These are phyloP conservation scores for Podarcis siculus DNA, from an alignment of 2,797 vertebrate genomes.

Conservation along the genomic window DNA sequence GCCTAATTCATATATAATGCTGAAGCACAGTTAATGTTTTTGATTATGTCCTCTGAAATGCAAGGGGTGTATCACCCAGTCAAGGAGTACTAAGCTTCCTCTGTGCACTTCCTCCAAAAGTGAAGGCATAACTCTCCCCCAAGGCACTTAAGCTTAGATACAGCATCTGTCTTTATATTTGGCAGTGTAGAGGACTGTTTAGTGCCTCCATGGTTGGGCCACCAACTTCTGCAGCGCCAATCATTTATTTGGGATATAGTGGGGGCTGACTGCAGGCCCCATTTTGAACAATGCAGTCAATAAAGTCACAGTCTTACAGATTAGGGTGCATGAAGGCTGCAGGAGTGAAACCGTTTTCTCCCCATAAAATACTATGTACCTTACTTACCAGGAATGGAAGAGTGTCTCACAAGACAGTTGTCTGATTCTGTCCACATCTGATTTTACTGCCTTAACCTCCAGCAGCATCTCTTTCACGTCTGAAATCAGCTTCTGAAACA, in stretches of 20 bases:
- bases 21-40: not conserved
- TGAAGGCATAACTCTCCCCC: not conserved
- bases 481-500: constrained; percentile 81
- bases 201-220: too few species aligned
- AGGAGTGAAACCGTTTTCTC: not conserved
- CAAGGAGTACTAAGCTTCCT: not conserved
- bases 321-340: not conserved
- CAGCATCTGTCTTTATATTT: not conserved
- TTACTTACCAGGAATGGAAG: constrained; percentile 89
- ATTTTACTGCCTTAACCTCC: constrained; percentile 78
- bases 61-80: not conserved
- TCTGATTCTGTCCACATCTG: constrained; percentile 79
- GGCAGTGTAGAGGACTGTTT: not conserved
- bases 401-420: constrained; percentile 75
- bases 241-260: not conserved
- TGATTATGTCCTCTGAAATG: not conserved
- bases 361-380: rapidly evolving
- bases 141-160: not conserved
- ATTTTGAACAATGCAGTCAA: not conserved
- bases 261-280: not conserved
- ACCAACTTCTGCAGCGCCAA: not conserved
- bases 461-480: constrained; percentile 74
- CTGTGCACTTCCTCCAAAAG: not conserved
- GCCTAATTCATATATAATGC: too few species aligned
- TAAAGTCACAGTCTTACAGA: not conserved